Percentiles rank a stretch among this genome's conserved stretches.
Evolutionary conservation across 2,888 invertebrate species (phyloP).

Genomic region (Coenonympha glycerion): DNA sequence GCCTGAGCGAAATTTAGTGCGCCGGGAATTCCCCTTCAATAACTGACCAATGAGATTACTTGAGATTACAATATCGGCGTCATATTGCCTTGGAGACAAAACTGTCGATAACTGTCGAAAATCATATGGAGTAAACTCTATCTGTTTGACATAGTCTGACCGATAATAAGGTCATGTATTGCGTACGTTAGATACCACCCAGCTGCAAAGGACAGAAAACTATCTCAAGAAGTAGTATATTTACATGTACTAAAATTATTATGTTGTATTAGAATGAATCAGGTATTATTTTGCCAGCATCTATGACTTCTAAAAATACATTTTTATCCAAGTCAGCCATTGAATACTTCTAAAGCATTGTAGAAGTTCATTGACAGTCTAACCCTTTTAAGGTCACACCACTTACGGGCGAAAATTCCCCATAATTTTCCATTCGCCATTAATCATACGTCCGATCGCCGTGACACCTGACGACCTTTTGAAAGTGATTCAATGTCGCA

Average conservation of each 20-base stretch:
- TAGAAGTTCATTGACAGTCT: neutral
- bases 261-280: too few relatives aligned
- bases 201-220: too few relatives aligned
- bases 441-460: slow-evolving; percentile 7
- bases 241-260: too few relatives aligned
- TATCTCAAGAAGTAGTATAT: too few relatives aligned
- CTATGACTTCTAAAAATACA: too few relatives aligned
- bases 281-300: too few relatives aligned
- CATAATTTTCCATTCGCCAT: neutral
- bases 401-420: neutral
- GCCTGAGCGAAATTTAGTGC: slow-evolving; percentile 8
- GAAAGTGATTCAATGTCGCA: slow-evolving; percentile 3
- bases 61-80: neutral
- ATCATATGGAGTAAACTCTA: too few relatives aligned
- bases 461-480: slow-evolving; percentile 3
- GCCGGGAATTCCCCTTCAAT: neutral
- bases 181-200: too few relatives aligned
- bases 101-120: too few relatives aligned
- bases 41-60: neutral
- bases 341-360: neutral
- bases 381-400: neutral
- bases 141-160: too few relatives aligned
- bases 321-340: too few relatives aligned
- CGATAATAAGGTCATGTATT: too few relatives aligned
- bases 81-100: neutral